Conservation (phyloP, 2,888 invertebrate species). For the Polymixis flavicincta region DNA sequence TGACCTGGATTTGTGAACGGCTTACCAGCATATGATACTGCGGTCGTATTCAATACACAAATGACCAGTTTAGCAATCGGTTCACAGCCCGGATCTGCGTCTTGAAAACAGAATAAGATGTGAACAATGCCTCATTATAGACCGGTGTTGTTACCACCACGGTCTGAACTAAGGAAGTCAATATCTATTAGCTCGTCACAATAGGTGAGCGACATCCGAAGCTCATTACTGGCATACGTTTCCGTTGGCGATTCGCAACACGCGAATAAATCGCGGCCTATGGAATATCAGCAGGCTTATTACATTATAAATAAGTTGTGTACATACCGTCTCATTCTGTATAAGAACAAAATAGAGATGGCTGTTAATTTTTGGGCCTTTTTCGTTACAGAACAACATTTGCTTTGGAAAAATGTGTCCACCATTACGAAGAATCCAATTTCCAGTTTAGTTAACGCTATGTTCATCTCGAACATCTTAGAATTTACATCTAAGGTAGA, state of each 20-base stretch:
- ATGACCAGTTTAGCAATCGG: conserved; percentile 75
- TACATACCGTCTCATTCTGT: conserved; percentile 10
- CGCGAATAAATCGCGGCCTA: conserved; percentile 81
- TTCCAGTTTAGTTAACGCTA: conserved; percentile 5
- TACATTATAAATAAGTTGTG: conserved; percentile 58
- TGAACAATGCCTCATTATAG: conserved; percentile 89
- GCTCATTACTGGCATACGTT: conserved; percentile 89
- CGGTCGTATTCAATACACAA: conserved; percentile 60
- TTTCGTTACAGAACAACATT: not conserved
- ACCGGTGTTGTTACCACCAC: conserved; percentile 82
- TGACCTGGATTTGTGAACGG: conserved; percentile 77
- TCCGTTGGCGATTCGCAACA: conserved; percentile 88
- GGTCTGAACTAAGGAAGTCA: conserved; percentile 88
- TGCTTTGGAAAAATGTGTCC: not conserved
- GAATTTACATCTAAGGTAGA: not conserved
- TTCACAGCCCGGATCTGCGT: conserved; percentile 77
- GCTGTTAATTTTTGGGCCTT: not conserved
- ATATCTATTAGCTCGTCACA: conserved; percentile 90
- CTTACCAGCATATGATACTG: conserved; percentile 58
- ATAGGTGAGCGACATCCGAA: conserved; percentile 91
- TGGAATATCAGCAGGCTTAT: conserved; percentile 74
- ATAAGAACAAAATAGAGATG: conserved; percentile 17
- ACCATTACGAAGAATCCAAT: conserved; percentile 2
- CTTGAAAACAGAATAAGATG: conserved; percentile 83
- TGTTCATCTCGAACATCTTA: not conserved